Percentiles rank a stretch among this genome's conserved stretches.
Evolutionary conservation across 2,888 invertebrate species (phyloP).

Genomic region (Agonum fuliginosum): DNA sequence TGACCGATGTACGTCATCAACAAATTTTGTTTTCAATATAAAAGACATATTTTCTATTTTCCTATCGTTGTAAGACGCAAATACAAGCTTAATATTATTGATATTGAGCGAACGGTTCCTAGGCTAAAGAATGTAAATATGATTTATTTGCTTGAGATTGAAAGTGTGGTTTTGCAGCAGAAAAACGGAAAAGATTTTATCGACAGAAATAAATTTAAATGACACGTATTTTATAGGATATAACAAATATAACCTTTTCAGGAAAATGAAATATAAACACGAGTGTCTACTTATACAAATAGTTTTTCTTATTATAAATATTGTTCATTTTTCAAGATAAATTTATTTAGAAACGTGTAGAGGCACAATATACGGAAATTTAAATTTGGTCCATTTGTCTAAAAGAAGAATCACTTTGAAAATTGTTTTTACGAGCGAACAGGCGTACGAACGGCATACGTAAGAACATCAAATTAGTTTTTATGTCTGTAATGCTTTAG

Average conservation of each 20-base stretch:
- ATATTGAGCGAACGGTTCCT: too few relatives aligned
- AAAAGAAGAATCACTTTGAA: constrained; percentile 7
- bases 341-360: neutral
- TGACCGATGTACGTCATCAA: too few relatives aligned
- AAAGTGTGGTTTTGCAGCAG: neutral
- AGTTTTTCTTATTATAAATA: too few relatives aligned
- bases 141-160: constrained; percentile 24
- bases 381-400: constrained; percentile 17
- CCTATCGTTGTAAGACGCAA: too few relatives aligned
- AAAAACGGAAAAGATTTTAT: neutral
- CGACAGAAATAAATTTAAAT: constrained; percentile 4
- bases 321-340: neutral
- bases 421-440: constrained; percentile 9
- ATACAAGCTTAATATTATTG: too few relatives aligned
- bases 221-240: neutral
- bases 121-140: constrained; percentile 33
- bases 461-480: neutral
- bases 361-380: neutral
- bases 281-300: neutral
- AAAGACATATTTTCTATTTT: too few relatives aligned
- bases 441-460: neutral
- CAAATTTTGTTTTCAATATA: too few relatives aligned
- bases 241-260: neutral
- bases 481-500: neutral
- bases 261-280: neutral